phyloP scores from a whole-genome alignment of 37 sponge, comb jelly and placozoan genomes.

The Sycon ciliatum region DNA sequence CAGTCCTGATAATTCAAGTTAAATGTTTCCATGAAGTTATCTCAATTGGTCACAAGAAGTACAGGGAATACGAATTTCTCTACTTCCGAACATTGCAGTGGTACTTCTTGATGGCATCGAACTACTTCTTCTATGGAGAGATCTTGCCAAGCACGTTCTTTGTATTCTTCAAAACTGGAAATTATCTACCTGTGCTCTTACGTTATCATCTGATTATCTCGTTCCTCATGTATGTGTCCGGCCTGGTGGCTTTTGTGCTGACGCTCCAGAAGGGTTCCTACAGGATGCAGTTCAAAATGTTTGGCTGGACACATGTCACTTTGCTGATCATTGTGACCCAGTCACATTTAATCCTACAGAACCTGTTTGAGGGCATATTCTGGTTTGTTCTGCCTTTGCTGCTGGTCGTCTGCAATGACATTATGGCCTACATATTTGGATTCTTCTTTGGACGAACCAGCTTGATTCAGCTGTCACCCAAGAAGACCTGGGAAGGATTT shows the following conservation, averaged over 20 bases:
- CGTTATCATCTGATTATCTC: slow-evolving; percentile 77
- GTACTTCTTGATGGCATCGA: slow-evolving; percentile 63
- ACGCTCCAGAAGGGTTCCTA: slow-evolving; percentile 74
- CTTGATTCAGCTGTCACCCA: slow-evolving; percentile 91
- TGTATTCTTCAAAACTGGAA: slow-evolving; percentile 21
- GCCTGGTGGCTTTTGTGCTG: slow-evolving; percentile 79
- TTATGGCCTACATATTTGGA: slow-evolving; percentile 92
- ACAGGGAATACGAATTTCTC: slow-evolving; percentile 74
- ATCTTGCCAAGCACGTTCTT: slow-evolving; percentile 60
- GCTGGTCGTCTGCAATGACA: slow-evolving; percentile 95
- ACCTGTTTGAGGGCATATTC: slow-evolving; percentile 65
- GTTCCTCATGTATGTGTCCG: slow-evolving; percentile 63
- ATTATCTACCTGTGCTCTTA: slow-evolving; percentile 28
- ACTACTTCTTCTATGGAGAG: slow-evolving; percentile 66
- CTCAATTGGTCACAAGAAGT: slow-evolving; percentile 83
- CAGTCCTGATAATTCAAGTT: slow-evolving; percentile 55
- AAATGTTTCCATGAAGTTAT: slow-evolving; percentile 89
- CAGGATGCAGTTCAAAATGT: slow-evolving; percentile 72
- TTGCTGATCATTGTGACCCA: slow-evolving; percentile 68
- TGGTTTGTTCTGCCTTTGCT: slow-evolving; percentile 90
- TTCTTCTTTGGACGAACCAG: slow-evolving; percentile 89
- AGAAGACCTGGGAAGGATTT: slow-evolving; percentile 99
- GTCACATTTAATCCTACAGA: slow-evolving; percentile 74
- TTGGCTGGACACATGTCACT: slow-evolving; percentile 91
- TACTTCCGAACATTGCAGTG: slow-evolving; percentile 76